A percentile compares a stretch with the other conserved stretches of the same genome.
These are phyloP conservation scores for Triplophysa yarkandensis DNA, from an alignment of 2,797 vertebrate species.

Conservation along the genomic window DNA sequence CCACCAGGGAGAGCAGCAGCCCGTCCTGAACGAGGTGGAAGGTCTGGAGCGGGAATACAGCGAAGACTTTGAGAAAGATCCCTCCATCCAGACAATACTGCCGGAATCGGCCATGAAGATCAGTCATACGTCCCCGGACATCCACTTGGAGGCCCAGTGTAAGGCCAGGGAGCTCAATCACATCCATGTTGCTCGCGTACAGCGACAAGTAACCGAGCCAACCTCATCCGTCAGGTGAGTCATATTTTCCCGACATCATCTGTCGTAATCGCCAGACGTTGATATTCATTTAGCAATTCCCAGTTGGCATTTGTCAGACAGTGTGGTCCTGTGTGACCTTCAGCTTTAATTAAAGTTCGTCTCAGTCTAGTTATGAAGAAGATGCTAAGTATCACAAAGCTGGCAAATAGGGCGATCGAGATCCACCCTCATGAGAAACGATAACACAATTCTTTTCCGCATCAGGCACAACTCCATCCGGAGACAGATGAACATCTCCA, in stretches of 20 bases:
- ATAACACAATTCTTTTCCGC: conserved; percentile 2
- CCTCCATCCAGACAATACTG: conserved; percentile 63
- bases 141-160: conserved; percentile 84
- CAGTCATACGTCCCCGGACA: conserved; percentile 96
- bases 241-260: conserved; percentile 6
- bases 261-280: conserved; percentile 20
- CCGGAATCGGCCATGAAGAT: conserved; percentile 94
- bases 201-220: conserved; percentile 93
- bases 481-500: conserved; percentile 95
- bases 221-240: conserved; percentile 88
- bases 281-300: conserved; percentile 26
- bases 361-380: conserved; percentile 26
- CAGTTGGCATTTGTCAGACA: conserved; percentile 39
- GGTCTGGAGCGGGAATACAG: conserved; percentile 89
- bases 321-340: conserved; percentile 3
- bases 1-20: conserved; percentile 83
- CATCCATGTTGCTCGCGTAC: conserved; percentile 81
- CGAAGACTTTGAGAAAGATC: conserved; percentile 85
- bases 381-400: conserved; percentile 24
- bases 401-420: conserved; percentile 1
- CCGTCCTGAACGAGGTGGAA: conserved; percentile 86
- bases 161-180: conserved; percentile 84
- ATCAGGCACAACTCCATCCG: conserved; percentile 93
- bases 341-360: conserved; percentile 34
- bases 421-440: background rate